Percentiles rank a stretch among this genome's conserved stretches.
Evolutionary conservation across 2,113 vertebrate genomes (phyloP).

Genomic region (Castor canadensis): DNA sequence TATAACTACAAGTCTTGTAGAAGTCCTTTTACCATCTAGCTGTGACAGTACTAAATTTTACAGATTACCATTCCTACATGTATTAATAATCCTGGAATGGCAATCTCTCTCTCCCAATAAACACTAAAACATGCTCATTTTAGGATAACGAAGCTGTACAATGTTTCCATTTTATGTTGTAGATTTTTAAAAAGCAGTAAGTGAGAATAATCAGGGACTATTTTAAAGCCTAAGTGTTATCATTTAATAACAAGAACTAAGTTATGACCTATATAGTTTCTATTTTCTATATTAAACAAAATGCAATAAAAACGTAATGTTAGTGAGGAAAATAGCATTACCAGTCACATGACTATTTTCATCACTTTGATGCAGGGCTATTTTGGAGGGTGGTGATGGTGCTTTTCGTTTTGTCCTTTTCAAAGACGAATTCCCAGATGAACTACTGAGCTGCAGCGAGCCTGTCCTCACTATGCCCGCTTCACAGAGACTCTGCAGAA

Average conservation of each 20-base stretch:
- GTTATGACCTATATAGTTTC: not conserved
- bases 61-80: not conserved
- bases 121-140: not conserved
- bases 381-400: constrained; percentile 88
- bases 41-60: not conserved
- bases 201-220: not conserved
- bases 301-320: not conserved
- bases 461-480: constrained; percentile 76
- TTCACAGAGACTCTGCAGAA: constrained; percentile 70
- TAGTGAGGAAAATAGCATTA: constrained; percentile 69
- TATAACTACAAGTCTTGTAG: too few species aligned
- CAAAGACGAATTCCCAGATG: constrained; percentile 88
- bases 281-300: not conserved
- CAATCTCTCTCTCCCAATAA: not conserved
- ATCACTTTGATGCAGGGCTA: constrained; percentile 77
- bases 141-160: not conserved
- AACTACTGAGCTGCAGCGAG: constrained; percentile 83
- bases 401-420: constrained; percentile 95
- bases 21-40: not conserved
- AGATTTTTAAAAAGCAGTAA: not conserved
- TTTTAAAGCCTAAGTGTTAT: not conserved
- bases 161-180: not conserved
- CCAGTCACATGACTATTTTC: constrained; percentile 76
- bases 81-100: not conserved
- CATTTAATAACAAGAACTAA: constrained; percentile 6